phyloP scores from a whole-genome alignment of 2,797 vertebrate genomes.

The Chelmon rostratus region DNA sequence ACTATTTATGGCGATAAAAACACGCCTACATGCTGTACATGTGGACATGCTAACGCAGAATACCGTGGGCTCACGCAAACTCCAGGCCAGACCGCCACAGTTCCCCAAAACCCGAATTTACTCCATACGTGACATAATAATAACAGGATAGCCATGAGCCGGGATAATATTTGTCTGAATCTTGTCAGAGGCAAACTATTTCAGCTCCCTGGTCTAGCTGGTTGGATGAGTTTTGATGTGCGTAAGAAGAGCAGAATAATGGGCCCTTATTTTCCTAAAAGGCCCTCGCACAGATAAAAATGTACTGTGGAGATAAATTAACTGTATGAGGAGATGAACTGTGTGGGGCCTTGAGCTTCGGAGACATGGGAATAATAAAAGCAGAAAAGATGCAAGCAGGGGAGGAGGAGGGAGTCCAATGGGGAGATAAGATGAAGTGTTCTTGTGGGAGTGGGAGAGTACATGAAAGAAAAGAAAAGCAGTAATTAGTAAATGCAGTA shows the following conservation, averaged over 20 bases:
- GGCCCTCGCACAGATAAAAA: conserved; percentile 34
- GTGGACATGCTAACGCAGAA: conserved; percentile 61
- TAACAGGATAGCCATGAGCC: conserved; percentile 35
- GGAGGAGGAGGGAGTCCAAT: conserved; percentile 35
- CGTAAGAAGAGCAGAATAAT: conserved; percentile 20
- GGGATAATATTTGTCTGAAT: conserved; percentile 52
- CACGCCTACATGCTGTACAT: conserved; percentile 32
- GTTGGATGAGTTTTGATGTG: conserved; percentile 13
- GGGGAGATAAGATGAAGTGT: conserved; percentile 55
- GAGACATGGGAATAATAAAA: conserved; percentile 55
- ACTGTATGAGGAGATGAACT: conserved; percentile 40
- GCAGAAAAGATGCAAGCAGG: conserved; percentile 29
- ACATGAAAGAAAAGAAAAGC: conserved; percentile 53
- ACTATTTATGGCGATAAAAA: conserved; percentile 62
- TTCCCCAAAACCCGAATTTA: conserved; percentile 20
- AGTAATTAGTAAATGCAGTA: conserved; percentile 53
- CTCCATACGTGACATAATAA: conserved; percentile 48
- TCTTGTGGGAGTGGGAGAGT: conserved; percentile 50
- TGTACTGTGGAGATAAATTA: conserved; percentile 40
- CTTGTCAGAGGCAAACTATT: conserved; percentile 18
- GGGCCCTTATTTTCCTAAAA: conserved; percentile 45
- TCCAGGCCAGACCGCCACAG: conserved; percentile 3
- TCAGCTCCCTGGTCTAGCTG: conserved; percentile 27
- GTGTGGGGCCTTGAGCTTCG: conserved; percentile 50
- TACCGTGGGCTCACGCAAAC: conserved; percentile 22